Percentiles rank a stretch among this genome's conserved stretches.
Conservation (phyloP, 2,797 vertebrate genomes). For the Craterocephalus amniculus region DNA sequence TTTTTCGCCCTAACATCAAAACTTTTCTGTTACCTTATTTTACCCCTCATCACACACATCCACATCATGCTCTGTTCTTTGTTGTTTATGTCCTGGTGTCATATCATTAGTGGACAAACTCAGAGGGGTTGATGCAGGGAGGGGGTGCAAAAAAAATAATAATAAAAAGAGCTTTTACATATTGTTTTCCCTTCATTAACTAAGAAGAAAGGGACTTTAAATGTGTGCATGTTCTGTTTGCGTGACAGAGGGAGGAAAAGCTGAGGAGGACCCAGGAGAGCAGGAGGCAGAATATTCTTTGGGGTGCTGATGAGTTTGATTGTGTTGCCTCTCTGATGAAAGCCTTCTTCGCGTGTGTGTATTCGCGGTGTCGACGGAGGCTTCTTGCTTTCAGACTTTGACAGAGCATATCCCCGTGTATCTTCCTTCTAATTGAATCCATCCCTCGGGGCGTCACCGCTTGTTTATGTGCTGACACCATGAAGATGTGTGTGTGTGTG, state of each 20-base stretch:
- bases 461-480: conserved; percentile 73
- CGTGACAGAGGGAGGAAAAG: conserved; percentile 14
- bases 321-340: conserved; percentile 55
- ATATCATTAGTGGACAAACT: conserved; percentile 56
- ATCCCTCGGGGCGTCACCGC: conserved; percentile 67
- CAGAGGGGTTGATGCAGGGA: conserved; percentile 29
- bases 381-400: conserved; percentile 60
- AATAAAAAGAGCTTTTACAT: conserved; percentile 18
- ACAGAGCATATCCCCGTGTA: conserved; percentile 70
- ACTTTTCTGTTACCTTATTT: conserved; percentile 31
- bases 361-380: conserved; percentile 10
- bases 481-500: too few species aligned
- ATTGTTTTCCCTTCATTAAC: conserved; percentile 50
- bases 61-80: neutral
- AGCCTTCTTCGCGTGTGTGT: conserved; percentile 23
- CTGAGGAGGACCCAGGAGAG: conserved; percentile 51
- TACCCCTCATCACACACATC: neutral
- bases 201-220: conserved; percentile 42
- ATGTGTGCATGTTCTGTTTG: conserved; percentile 8
- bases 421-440: conserved; percentile 74
- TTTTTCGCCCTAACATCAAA: conserved; percentile 9
- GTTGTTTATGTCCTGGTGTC: conserved; percentile 29
- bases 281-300: conserved; percentile 54
- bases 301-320: conserved; percentile 76
- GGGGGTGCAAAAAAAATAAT: conserved; percentile 2